Base-by-base conservation (phyloP, 23 tunicate genomes). In the Trididemnum miniatum region DNA sequence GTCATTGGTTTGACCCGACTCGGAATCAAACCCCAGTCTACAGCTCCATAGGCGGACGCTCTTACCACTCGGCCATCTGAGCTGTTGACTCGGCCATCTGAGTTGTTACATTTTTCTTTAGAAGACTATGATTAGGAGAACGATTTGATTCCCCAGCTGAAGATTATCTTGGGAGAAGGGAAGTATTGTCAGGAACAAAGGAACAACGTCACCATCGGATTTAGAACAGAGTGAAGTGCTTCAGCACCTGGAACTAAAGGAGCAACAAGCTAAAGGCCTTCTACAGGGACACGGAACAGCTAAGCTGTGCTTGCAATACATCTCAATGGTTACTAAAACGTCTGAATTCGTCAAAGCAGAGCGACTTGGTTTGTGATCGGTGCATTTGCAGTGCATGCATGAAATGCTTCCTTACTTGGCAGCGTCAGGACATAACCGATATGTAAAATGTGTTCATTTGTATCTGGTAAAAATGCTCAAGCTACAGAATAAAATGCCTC, bases 361-460 rank as follows among this genome's bases (percentile, higher is more conserved):
- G 24, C 71, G 24, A n/a, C 24, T 64, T 12, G 71, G 71, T n/a
- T 64, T 64, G n/a, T 64, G 71, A 18, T 18, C 71, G n/a, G 18
- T 64, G 71, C 71, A 64, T 64, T 24, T 64, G 71, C 71, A 64
- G 71, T 64, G 23, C 71, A n/a, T 64, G 71, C 5, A 64, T 64
- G 24, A 64, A 64, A 64, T 64, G 71, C 71, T 64, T 64, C 71
- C 71, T 5, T 64, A 64, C 24, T 64, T 64, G 71, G 71, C 27
- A 5, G 71, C 71, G n/a, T 64, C 71, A 64, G 71, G 30, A 20
- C 27, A n/a, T 26, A 15, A n/a, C 23, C 71, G n/a, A 23, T 64
- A 12, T n/a, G 24, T 64, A 24, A 64, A 64, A 64, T 12, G 71
- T 64, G 30, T n/a, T 26, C 24, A 64, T 24, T n/a, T 64, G 71